Evolutionary conservation across 2,888 invertebrate genomes (phyloP).

Genomic region (Cybosia mesomella): DNA sequence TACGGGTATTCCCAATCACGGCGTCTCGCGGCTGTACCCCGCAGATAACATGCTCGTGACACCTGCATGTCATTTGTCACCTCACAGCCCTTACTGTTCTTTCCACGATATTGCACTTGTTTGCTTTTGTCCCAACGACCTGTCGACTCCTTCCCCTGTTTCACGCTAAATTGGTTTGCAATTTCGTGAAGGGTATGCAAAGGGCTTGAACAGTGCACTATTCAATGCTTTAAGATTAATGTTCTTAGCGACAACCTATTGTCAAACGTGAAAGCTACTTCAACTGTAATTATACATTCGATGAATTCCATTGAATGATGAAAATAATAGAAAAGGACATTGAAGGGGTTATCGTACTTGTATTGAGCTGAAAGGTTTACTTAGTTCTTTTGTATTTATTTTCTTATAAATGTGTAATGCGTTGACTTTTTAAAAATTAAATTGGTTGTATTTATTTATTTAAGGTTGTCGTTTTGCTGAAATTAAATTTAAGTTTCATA

Average conservation of each 20-base stretch:
- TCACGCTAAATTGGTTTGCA: slow-evolving; percentile 70
- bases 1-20: slow-evolving; percentile 47
- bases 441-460: neutral
- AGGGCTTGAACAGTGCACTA: slow-evolving; percentile 48
- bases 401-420: slow-evolving; percentile 1
- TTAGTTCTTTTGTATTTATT: slow-evolving; percentile 24
- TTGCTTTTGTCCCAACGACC: slow-evolving; percentile 64
- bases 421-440: neutral
- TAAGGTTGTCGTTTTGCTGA: neutral
- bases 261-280: slow-evolving; percentile 45
- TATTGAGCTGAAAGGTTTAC: slow-evolving; percentile 28
- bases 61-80: slow-evolving; percentile 84
- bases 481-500: neutral
- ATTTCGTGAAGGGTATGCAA: slow-evolving; percentile 61
- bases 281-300: slow-evolving; percentile 44
- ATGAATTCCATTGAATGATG: slow-evolving; percentile 38
- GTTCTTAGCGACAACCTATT: slow-evolving; percentile 50
- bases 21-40: slow-evolving; percentile 55
- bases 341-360: slow-evolving; percentile 37
- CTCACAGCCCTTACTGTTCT: slow-evolving; percentile 66
- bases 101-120: slow-evolving; percentile 68
- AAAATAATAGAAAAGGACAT: slow-evolving; percentile 36
- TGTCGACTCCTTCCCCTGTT: slow-evolving; percentile 62
- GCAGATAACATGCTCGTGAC: slow-evolving; percentile 69
- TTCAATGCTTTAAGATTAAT: slow-evolving; percentile 55